Evolutionary conservation across 2,888 invertebrate species (phyloP), one percentile per base, ranked within the genome.

Genomic region (Drosophila algonquin): DNA sequence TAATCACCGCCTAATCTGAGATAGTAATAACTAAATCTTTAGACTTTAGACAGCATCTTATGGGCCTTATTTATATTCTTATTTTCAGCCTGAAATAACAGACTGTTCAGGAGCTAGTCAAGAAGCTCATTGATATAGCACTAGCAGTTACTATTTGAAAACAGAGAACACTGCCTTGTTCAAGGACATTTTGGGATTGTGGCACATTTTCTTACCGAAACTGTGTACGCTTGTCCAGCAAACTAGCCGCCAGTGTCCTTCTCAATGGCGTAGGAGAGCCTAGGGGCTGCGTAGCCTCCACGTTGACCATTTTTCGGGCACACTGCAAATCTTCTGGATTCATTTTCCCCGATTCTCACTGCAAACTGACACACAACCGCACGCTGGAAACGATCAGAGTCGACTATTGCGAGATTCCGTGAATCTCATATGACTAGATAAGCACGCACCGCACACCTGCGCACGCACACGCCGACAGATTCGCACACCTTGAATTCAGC

Each of bases 371-470:
- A 47, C 80, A 78, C 88, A 88, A 86, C 83, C 86, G 80, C 30
- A 54, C 80, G 55, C 78, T 78, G 69, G 58, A 63, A 82, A 59
- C 44, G 86, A 57, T 80, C 61, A 70, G 44, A 76, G 72, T 63
- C 54, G 63, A 84, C 83, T 84, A 82, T 72, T 69, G 60, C 73
- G 68, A 78, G 83, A 80, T 82, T 86, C 86, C 80, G 86, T 84
- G 83, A 86, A 84, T 69, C 88, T 86, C 86, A 75, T 85, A 87
- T 80, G 67, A 82, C 83, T 69, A 82, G 88, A 84, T 84, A 82
- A 78, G 83, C 83, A 84, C 88, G 83, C 88, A 75, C 63, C 52
- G 48, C 53, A 72, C 81, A 85, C 77, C 81, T 81, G 87, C 63
- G 53, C 56, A 79, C 46, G 72, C 71, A 65, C 40, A 63, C 56